phyloP scores from a whole-genome alignment of 30 jellyfish, hydroid and myxozoan genomes.

The Turritopsis dohrnii region DNA sequence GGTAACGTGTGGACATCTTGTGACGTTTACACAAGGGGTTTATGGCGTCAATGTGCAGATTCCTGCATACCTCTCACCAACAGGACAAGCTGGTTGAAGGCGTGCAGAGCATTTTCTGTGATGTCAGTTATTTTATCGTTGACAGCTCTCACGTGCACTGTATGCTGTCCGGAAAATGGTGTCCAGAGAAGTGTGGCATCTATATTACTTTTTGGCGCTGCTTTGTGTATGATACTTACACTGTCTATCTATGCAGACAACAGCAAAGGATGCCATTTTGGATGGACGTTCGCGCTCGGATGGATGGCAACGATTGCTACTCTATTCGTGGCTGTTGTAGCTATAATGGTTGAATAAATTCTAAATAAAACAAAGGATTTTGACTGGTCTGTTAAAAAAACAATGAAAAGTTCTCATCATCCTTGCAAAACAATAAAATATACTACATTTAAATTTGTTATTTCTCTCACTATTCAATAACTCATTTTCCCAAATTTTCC shows the following conservation, averaged over 20 bases:
- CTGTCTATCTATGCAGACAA: not conserved
- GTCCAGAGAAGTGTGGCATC: not conserved
- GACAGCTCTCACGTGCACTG: not conserved
- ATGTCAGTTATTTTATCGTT: not conserved
- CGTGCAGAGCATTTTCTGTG: not conserved
- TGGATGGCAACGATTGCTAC: not conserved
- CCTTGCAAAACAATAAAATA: no score
- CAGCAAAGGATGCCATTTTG: not conserved
- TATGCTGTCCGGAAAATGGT: not conserved
- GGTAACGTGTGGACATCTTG: not conserved
- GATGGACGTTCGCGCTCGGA: not conserved
- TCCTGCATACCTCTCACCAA: not conserved
- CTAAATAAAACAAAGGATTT: no score
- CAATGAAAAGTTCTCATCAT: no score
- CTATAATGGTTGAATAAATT: no score
- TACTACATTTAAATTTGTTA: no score
- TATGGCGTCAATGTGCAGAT: not conserved
- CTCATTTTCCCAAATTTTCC: no score
- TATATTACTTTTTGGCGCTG: not conserved
- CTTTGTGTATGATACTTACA: not conserved
- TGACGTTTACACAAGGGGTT: not conserved
- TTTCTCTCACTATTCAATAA: no score
- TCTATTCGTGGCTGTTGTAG: not conserved
- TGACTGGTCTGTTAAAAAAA: no score
- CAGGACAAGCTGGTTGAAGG: not conserved